Base-by-base conservation (phyloP, 1,140 invertebrate genomes). In the Drosophila miranda region DNA sequence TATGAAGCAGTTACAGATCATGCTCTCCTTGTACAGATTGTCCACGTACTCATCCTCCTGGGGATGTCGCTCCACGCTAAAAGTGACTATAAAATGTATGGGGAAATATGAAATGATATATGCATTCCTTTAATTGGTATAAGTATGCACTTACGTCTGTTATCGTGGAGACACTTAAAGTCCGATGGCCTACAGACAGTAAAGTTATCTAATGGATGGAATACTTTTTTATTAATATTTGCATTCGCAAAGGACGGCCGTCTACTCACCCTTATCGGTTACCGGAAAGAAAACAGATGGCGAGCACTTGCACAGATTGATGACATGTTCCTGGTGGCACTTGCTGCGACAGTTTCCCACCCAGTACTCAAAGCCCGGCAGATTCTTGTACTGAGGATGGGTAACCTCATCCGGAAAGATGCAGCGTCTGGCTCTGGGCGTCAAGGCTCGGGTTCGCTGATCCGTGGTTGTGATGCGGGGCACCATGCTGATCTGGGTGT, bases 271-370 rank as follows among this genome's bases (percentile, higher is more conserved):
- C 0, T 59, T 45, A 30, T 56, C 28, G 6, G 30, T 54, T 5
- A 56, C 14, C 5, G 89, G 89, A 73, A 90, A 90, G 16, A 90
- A 62, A 2, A 90, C 30, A 4, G 53, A 51, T 8, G 89, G 75
- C 8, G 80, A 81, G 42, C 89, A 90, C 0, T 84, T 70, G 64
- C 89, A 90, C 11, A 73, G 44, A 0, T 71, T 34, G 0, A 87
- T 11, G 2, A 76, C 81, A 48, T 90, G 66, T 14, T 90, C 89
- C 56, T 90, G 89, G 26, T 87, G 89, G 48, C 89, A 90, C 34
- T 68, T 71, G 49, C 58, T 67, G 13, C 82, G 84, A 44, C 89
- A 90, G 48, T 90, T 90, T 4, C 81, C 76, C 9, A 67, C 45
- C 84, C 89, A 90, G 50, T 90, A 90, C 0, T 49, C 14, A 3